Percentiles rank a stretch among this genome's conserved stretches.
These are phyloP conservation scores for Vanessa atalanta DNA, from an alignment of 1,140 invertebrate genomes.

Conservation along the genomic window DNA sequence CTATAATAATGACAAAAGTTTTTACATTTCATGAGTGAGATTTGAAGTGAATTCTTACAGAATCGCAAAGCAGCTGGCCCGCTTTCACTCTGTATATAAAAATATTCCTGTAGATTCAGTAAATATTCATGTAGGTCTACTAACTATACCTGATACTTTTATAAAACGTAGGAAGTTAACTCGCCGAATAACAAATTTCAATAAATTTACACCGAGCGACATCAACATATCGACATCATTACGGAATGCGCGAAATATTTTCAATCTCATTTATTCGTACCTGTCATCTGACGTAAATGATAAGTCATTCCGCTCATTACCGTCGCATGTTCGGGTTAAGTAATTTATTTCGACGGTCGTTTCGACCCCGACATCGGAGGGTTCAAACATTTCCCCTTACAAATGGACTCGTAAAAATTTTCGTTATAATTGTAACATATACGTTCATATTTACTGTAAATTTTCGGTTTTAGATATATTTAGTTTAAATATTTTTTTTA, in stretches of 20 bases:
- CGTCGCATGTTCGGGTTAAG: slow-evolving; percentile 41
- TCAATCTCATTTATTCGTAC: slow-evolving; percentile 14
- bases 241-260: not conserved
- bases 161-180: too few relatives aligned
- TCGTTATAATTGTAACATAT: slow-evolving; percentile 13
- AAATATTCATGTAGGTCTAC: too few relatives aligned
- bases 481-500: too few relatives aligned
- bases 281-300: slow-evolving; percentile 35
- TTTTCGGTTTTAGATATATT: too few relatives aligned
- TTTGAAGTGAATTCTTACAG: too few relatives aligned
- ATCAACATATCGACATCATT: not conserved
- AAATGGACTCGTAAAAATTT: slow-evolving; percentile 38
- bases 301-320: slow-evolving; percentile 40
- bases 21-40: too few relatives aligned
- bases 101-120: too few relatives aligned
- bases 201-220: not conserved
- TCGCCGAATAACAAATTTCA: not conserved
- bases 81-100: too few relatives aligned
- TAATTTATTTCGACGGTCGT: slow-evolving; percentile 45
- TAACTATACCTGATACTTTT: too few relatives aligned
- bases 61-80: too few relatives aligned
- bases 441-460: not conserved
- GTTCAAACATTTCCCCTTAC: slow-evolving; percentile 26
- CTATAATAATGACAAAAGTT: too few relatives aligned
- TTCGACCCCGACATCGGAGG: slow-evolving; percentile 29